These are phyloP conservation scores for Lepus townsendii DNA, from an alignment of 2,797 vertebrate genomes.

Conservation along the genomic window DNA sequence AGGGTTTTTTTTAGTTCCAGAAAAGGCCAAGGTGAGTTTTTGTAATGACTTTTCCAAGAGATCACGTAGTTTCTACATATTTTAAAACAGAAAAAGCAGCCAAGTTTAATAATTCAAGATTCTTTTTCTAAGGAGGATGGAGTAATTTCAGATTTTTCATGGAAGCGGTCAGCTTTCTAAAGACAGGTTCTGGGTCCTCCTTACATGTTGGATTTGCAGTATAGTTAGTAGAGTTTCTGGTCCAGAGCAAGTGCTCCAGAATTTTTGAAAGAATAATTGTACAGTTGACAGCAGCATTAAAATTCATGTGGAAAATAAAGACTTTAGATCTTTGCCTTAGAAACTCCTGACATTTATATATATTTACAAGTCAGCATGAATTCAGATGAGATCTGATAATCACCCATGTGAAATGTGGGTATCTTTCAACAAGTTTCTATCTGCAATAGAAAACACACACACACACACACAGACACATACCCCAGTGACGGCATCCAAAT, in stretches of 20 bases:
- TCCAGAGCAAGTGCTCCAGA: fast-evolving
- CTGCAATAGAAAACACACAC: neutral
- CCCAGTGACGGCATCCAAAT: neutral
- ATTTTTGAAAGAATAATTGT: neutral
- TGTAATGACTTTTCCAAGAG: neutral
- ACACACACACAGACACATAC: neutral
- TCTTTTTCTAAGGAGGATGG: neutral
- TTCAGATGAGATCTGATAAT: neutral
- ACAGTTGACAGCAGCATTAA: neutral
- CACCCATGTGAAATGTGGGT: neutral
- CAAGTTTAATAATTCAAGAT: neutral
- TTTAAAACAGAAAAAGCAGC: neutral
- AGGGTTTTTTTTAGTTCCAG: neutral
- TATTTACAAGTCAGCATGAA: neutral
- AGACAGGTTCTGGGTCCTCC: neutral
- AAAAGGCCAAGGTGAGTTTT: neutral
- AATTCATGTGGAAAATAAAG: constrained; percentile 4
- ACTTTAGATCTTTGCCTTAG: neutral
- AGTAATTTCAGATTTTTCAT: neutral
- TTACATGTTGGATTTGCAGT: neutral
- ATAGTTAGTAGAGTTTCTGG: neutral
- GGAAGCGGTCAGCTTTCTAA: neutral
- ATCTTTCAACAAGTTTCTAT: neutral
- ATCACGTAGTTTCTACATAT: neutral
- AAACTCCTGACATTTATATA: neutral